Evolutionary conservation across 2,113 vertebrate species (phyloP).

Genomic region (Phasianus colchicus): DNA sequence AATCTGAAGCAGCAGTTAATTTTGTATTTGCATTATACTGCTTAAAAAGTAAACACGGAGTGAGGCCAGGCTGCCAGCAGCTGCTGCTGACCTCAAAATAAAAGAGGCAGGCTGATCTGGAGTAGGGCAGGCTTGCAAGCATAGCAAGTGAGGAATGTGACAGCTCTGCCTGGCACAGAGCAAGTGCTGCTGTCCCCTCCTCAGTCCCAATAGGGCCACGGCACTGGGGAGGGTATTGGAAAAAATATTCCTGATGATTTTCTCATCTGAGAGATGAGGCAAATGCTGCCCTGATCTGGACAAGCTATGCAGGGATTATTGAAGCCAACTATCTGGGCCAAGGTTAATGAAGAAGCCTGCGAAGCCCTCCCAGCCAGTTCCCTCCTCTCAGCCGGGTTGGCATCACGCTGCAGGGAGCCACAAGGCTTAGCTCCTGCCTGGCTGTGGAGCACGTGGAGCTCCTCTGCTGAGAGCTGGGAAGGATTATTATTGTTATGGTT

Average conservation of each 20-base stretch:
- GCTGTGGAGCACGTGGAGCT: neutral
- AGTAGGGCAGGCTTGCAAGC: neutral
- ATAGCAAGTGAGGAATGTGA: neutral
- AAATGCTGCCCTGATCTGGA: slow-evolving; percentile 19
- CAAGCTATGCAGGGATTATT: slow-evolving; percentile 43
- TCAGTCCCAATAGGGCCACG: neutral
- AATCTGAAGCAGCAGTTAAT: neutral
- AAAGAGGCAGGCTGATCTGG: neutral
- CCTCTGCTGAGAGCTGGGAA: neutral
- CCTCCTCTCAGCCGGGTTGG: neutral
- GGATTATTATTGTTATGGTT: neutral
- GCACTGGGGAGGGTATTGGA: neutral
- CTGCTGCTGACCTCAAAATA: slow-evolving; percentile 26
- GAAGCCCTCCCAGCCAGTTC: slow-evolving; percentile 18
- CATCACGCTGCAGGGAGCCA: neutral
- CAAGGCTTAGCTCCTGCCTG: neutral
- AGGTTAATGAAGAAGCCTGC: slow-evolving; percentile 59
- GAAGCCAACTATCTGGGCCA: slow-evolving; percentile 54
- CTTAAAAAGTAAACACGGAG: neutral
- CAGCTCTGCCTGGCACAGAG: neutral
- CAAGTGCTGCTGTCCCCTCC: neutral
- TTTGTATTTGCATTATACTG: slow-evolving; percentile 3
- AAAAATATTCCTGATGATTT: neutral
- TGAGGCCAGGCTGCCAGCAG: neutral
- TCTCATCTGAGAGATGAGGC: neutral